Base-by-base conservation (phyloP, 1,140 invertebrate species). In the Coenobita brevimanus region DNA sequence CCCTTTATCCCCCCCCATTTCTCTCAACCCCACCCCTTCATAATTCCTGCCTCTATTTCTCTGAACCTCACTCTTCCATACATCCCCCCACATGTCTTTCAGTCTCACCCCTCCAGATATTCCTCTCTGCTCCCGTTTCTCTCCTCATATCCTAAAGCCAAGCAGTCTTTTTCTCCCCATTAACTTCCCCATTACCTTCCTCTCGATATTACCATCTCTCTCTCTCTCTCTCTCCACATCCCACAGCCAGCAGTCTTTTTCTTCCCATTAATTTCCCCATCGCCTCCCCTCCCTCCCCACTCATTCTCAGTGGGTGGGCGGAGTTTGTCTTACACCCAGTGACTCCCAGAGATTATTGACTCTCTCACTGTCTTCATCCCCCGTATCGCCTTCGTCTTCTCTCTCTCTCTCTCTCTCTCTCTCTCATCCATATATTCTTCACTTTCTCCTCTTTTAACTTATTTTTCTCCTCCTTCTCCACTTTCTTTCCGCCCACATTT, bases 311-410 rank as follows among this genome's bases (percentile, higher is more conserved):
- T 50, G 46, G 46, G 17, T 6, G 27, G 27, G 67, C 13, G 17
- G 67, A 71, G 67, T 71, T 71, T 71, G 67, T 71, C 67, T 71
- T 71, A 71, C 67, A 71, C 67, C 67, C 67, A 71, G n/a, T 71
- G 67, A 33, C 38, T 71, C 67, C 38, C 27, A 21, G 38, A 38
- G 67, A 71, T 71, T 71, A 71, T 71, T 71, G 67, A 71, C 67
- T 71, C 67, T 71, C 67, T 8, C 67, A 71, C 27, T 71, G 67
- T 71, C 67, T 71, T 71, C 67, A 13, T 17, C n/a, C 33, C 46
- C 46, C 6, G 46, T 17, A 50, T 50, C 46, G 33, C 67, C 33
- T 30, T 38, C 38, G 67, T 30, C 33, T 30, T 38, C 10, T 17
- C 67, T 71, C 67, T 30, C 67, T 17, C 27, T 38, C 13, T 69